Evolutionary conservation across 2,113 vertebrate species (phyloP).

Genomic region (Nettapus auritus): DNA sequence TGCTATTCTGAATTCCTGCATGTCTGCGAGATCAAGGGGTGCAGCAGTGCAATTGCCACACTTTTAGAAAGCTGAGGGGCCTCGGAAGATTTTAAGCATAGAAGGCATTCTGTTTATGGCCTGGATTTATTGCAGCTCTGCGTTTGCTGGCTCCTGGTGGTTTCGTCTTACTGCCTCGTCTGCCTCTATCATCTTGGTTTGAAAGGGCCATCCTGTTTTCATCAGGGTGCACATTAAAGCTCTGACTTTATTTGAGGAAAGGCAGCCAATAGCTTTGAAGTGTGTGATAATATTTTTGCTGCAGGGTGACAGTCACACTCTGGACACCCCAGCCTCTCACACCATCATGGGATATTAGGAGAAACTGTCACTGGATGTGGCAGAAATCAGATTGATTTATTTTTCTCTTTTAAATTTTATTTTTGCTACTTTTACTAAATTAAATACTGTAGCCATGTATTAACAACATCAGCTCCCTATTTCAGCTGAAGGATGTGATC

Average conservation of each 20-base stretch:
- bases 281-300: constrained; percentile 47
- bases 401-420: background rate
- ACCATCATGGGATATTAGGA: background rate
- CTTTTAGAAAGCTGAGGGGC: background rate
- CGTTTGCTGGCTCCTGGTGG: background rate
- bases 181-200: background rate
- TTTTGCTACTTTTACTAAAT: background rate
- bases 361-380: background rate
- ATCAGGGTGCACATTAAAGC: background rate
- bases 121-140: constrained; percentile 26
- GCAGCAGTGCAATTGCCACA: background rate
- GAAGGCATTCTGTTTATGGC: constrained; percentile 45
- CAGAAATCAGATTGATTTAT: constrained; percentile 26
- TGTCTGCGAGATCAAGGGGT: background rate
- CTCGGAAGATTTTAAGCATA: background rate
- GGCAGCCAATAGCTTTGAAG: constrained; percentile 39
- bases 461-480: background rate
- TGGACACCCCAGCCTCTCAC: background rate
- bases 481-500: background rate
- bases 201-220: constrained; percentile 29
- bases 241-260: constrained; percentile 35
- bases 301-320: background rate
- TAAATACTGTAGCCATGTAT: background rate
- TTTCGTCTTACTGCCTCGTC: background rate
- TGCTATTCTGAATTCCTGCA: background rate